Base-by-base conservation (phyloP, 2,888 invertebrate species). In the Bugula neritina region DNA sequence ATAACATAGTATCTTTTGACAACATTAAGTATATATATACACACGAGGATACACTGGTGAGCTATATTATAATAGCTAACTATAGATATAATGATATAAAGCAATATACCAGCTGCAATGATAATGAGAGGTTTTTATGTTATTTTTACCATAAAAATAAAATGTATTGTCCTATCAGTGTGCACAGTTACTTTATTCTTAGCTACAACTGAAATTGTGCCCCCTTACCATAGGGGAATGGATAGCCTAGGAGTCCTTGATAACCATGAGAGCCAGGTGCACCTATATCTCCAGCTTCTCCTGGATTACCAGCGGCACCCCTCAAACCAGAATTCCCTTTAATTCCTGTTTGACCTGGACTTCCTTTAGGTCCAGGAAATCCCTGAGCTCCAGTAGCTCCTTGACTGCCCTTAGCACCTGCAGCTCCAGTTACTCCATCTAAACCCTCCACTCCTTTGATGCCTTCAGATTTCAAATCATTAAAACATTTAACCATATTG, bases 141-240 rank as follows among this genome's bases (percentile, higher is more conserved):
- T n/a, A n/a, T n/a, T n/a, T n/a, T n/a, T n/a, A n/a, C n/a, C n/a
- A n/a, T n/a, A n/a, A n/a, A n/a, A n/a, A n/a, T n/a, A n/a, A n/a
- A n/a, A n/a, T n/a, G n/a, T n/a, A n/a, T n/a, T n/a, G n/a, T n/a
- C n/a, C n/a, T n/a, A n/a, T n/a, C n/a, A n/a, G n/a, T n/a, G n/a
- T n/a, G n/a, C n/a, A n/a, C n/a, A n/a, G n/a, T n/a, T n/a, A n/a
- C n/a, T n/a, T n/a, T n/a, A n/a, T n/a, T n/a, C n/a, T n/a, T n/a
- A n/a, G n/a, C n/a, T n/a, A n/a, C n/a, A n/a, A n/a, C n/a, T n/a
- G n/a, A n/a, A n/a, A n/a, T n/a, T n/a, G n/a, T n/a, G n/a, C n/a
- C n/a, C n/a, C n/a, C 43, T 43, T 43, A 43, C 43, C 63, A 31
- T 63, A 63, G 5, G 21, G 63, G n/a, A 63, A 63, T 63, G 63